These are phyloP conservation scores for Piaya cayana DNA, from an alignment of 2,113 vertebrate species.

Conservation along the genomic window DNA sequence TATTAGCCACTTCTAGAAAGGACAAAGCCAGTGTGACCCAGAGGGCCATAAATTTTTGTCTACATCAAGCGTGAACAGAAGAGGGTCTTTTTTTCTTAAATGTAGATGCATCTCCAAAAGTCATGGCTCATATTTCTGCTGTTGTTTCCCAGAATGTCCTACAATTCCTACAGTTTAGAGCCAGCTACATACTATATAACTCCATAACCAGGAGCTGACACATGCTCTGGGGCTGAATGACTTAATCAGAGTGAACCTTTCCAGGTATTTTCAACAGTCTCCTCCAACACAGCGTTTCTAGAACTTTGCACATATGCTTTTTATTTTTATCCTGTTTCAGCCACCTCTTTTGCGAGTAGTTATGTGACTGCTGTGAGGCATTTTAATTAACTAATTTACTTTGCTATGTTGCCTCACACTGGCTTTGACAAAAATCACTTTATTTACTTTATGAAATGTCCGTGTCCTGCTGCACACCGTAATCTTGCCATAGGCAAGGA, in stretches of 20 bases:
- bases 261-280: not conserved
- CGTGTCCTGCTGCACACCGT: not conserved
- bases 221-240: not conserved
- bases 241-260: not conserved
- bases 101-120: not conserved
- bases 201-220: not conserved
- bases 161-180: not conserved
- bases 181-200: not conserved
- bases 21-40: not conserved
- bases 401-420: constrained; percentile 2
- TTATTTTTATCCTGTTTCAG: not conserved
- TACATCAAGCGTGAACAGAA: not conserved
- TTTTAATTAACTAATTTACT: not conserved
- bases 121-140: not conserved
- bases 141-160: not conserved
- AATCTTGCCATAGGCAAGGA: not conserved
- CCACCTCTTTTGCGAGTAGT: not conserved
- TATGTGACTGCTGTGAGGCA: not conserved
- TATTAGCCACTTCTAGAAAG: not conserved
- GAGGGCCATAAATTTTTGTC: not conserved
- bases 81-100: not conserved
- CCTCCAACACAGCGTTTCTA: not conserved
- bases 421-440: constrained; percentile 42
- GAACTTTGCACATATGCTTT: not conserved
- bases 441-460: not conserved